Evolutionary conservation across 2,113 vertebrate genomes (phyloP), one percentile per base, ranked within the genome.

Genomic region (Meles meles): DNA sequence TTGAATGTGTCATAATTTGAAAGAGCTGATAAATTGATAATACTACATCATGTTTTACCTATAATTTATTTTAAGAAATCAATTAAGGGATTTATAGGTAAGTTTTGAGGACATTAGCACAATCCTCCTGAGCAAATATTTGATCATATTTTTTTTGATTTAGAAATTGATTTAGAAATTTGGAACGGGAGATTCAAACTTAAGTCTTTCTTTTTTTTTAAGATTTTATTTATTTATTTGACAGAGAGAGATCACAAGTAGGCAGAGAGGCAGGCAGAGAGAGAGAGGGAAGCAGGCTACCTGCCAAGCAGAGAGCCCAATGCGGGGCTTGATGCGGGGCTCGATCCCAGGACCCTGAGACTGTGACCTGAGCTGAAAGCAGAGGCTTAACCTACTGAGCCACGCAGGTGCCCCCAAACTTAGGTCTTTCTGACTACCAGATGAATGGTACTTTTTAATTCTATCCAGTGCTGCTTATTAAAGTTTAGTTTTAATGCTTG

Each of bases 81-180:
- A 74, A 7, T 88, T 42, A 59, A 90, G 34, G 92, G 67, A 84
- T 90, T 83, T 83, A 76, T 63, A 81, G 77, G 91, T 74, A 81
- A n/a, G 0, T 89, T 97, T 92, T 14, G 29, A 52, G n/a, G 21
- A 81, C 31, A 89, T 88, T 90, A 93, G 4, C 44, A 67, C 21
- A 96, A 23, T 89, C 34, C n/a, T 42, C 1, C 44, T 88, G 44
- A 93, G 29, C 15, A 87, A 96, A 72, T 87, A 49, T 86, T 93
- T 95, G 4, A 65, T 96, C 44, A 83, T 13, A 72, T 89, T 97
- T 92, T 97, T 59, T 87, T 93, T 93, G 10, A 71, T 55, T 23
- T 90, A 77, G 57, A 80, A 84, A 83, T 31, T 79, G 15, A 47
- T 84, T 52, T 52, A 55, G 52, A 55, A 55, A 88, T 9, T 49